Evolutionary conservation across 2,888 invertebrate genomes (phyloP).

Genomic region (Griposia aprilina): DNA sequence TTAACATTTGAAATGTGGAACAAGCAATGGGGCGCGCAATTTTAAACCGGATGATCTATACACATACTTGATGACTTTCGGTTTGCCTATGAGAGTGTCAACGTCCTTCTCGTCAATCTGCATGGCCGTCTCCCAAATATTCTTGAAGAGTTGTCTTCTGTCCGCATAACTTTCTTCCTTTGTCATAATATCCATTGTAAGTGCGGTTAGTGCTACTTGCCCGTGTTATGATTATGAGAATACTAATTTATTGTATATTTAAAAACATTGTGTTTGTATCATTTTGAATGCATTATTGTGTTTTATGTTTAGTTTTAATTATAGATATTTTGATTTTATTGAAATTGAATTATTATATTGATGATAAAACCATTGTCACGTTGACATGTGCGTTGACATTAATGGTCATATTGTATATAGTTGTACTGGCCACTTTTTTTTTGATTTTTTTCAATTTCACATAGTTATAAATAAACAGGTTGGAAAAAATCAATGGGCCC

Average conservation of each 20-base stretch:
- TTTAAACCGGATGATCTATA: not conserved
- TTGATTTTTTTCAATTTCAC: too few species aligned
- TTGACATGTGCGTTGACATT: not conserved
- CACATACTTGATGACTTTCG: conserved; percentile 85
- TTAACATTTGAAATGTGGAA: not conserved
- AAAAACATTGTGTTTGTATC: not conserved
- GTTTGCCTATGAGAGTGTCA: conserved; percentile 74
- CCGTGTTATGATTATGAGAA: not conserved
- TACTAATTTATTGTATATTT: not conserved
- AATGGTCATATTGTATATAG: too few species aligned
- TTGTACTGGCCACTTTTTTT: too few species aligned
- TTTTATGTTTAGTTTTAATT: conserved; percentile 10
- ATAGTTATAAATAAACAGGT: too few species aligned
- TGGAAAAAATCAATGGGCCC: too few species aligned
- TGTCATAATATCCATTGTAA: conserved; percentile 70
- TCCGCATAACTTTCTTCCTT: conserved; percentile 82
- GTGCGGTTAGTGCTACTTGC: not conserved
- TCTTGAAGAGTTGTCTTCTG: conserved; percentile 82
- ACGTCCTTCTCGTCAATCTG: conserved; percentile 75
- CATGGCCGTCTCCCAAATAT: conserved; percentile 83
- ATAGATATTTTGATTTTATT: not conserved
- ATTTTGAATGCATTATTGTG: conserved; percentile 39
- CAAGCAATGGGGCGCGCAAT: not conserved
- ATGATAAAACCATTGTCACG: conserved; percentile 25
- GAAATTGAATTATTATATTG: not conserved